These are phyloP conservation scores for Cercocebus atys DNA, from an alignment of 2,113 vertebrate species.

Conservation along the genomic window DNA sequence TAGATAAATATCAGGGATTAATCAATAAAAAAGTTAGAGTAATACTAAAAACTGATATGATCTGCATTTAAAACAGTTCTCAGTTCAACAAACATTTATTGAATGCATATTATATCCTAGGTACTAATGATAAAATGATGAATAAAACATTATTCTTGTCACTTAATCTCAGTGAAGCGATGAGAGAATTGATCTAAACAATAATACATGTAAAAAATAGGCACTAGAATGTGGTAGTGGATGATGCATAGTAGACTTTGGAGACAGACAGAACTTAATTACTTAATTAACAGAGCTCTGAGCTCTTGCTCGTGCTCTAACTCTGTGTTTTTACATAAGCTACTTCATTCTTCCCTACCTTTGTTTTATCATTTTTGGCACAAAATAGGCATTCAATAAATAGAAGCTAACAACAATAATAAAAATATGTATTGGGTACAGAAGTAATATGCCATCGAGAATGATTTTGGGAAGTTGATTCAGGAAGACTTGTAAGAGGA, in stretches of 20 bases:
- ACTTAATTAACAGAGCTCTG: too few relatives aligned
- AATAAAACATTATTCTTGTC: conserved; percentile 40
- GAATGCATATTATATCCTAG: conserved; percentile 1
- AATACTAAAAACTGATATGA: neutral
- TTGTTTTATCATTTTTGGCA: neutral
- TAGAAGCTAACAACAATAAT: neutral
- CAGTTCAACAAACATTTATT: conserved; percentile 15
- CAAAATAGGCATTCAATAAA: neutral
- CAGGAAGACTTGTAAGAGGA: neutral
- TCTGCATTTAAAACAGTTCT: conserved; percentile 40
- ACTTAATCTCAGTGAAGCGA: neutral
- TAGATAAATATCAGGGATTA: conserved; percentile 21
- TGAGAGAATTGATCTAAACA: neutral
- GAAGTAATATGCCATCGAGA: neutral
- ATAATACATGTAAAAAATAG: neutral
- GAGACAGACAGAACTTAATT: neutral
- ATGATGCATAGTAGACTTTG: neutral
- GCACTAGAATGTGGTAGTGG: neutral
- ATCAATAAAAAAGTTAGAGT: conserved; percentile 4
- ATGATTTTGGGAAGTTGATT: neutral
- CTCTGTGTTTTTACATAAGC: neutral
- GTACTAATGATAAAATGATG: neutral
- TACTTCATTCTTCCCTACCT: neutral
- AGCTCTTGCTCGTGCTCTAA: neutral
- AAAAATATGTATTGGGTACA: neutral